Conservation (phyloP, 2,113 vertebrate species). For the Equus quagga region DNA sequence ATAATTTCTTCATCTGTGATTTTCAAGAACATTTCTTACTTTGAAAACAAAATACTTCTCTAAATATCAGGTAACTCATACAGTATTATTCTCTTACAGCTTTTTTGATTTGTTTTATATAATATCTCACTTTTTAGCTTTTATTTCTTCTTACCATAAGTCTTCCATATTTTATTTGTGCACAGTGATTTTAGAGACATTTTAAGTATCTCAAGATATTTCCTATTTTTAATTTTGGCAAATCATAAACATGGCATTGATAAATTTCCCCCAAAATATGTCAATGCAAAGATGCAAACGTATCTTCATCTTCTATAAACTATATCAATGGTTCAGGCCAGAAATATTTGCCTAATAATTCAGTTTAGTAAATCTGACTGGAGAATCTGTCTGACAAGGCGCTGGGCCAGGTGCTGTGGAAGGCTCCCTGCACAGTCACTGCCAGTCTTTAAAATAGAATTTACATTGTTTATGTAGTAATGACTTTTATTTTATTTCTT, state of each 20-base stretch:
- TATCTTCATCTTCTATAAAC: not conserved
- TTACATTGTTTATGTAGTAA: constrained; percentile 35
- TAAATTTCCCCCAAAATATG: not conserved
- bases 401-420: not conserved
- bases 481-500: constrained; percentile 53
- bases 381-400: not conserved
- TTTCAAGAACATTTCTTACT: not conserved
- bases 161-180: not conserved
- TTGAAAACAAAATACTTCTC: constrained; percentile 9
- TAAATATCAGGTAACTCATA: not conserved
- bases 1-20: not conserved
- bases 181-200: not conserved
- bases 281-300: not conserved
- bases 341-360: constrained; percentile 29
- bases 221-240: not conserved
- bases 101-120: not conserved
- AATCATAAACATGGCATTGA: not conserved
- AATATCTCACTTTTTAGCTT: not conserved
- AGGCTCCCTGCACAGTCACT: not conserved
- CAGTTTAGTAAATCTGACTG: not conserved
- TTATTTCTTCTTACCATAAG: not conserved
- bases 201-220: constrained; percentile 3
- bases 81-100: not conserved
- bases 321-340: not conserved
- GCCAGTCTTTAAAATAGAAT: constrained; percentile 51